A percentile compares a stretch with the other conserved stretches of the same genome.
phyloP scores from a whole-genome alignment of 2,113 vertebrate species.

The Motacilla alba region DNA sequence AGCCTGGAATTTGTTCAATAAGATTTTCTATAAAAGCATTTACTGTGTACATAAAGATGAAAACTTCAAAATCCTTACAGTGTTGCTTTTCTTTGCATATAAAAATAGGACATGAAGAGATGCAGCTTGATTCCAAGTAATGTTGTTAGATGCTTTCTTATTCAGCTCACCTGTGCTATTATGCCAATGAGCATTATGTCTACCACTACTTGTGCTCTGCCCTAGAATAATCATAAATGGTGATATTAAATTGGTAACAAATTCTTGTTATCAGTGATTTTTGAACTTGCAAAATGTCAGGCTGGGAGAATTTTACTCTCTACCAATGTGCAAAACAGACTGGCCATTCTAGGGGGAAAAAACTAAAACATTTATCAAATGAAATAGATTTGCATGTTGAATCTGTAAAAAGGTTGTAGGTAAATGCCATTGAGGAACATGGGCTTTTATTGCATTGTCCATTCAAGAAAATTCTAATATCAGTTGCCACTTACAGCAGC shows the following conservation, averaged over 20 bases:
- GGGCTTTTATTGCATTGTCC: not conserved
- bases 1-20: not conserved
- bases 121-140: not conserved
- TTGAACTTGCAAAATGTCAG: constrained; percentile 3
- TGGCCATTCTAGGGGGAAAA: not conserved
- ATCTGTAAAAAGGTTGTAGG: not conserved
- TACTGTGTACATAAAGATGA: not conserved
- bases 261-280: constrained; percentile 8
- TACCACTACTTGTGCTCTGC: not conserved
- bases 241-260: not conserved
- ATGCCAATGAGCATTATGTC: not conserved
- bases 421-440: not conserved
- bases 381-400: not conserved
- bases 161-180: not conserved
- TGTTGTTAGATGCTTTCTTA: not conserved
- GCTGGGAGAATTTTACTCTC: not conserved
- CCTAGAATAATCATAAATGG: constrained; percentile 12
- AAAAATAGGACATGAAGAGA: constrained; percentile 3
- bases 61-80: not conserved
- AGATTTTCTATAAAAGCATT: not conserved
- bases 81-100: not conserved
- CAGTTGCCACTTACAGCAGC: constrained; percentile 4
- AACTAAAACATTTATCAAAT: constrained; percentile 23
- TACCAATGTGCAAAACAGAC: not conserved
- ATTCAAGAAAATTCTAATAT: not conserved